phyloP scores from a whole-genome alignment of 2,113 vertebrate species.

The Tor tambroides region DNA sequence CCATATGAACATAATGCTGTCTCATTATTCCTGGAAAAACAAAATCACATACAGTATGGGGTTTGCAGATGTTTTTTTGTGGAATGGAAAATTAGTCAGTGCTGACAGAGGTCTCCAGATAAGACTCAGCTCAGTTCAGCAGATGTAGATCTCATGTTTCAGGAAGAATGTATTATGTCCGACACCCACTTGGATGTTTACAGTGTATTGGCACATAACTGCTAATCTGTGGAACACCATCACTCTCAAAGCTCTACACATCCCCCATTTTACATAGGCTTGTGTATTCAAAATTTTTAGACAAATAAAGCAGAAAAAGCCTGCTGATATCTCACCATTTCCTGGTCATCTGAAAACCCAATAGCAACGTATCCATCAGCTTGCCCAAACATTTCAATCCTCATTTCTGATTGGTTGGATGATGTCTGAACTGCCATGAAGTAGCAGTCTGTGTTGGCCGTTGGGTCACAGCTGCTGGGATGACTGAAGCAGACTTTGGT shows the following conservation, averaged over 20 bases:
- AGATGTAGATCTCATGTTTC: neutral
- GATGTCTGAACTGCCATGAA: slow-evolving; percentile 70
- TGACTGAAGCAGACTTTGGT: slow-evolving; percentile 75
- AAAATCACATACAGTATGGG: neutral
- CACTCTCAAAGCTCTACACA: neutral
- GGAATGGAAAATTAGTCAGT: neutral
- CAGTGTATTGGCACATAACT: neutral
- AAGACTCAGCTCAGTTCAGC: neutral
- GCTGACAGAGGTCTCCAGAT: neutral
- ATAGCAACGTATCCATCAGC: slow-evolving; percentile 74
- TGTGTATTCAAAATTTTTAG: neutral
- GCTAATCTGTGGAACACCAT: neutral
- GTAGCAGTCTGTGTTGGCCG: slow-evolving; percentile 60
- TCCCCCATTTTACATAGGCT: neutral
- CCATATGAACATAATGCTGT: neutral
- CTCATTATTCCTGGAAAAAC: neutral
- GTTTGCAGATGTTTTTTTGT: neutral
- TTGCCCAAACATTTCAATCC: slow-evolving; percentile 59
- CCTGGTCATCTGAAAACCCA: slow-evolving; percentile 77
- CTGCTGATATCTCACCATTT: slow-evolving; percentile 70
- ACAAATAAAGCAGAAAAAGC: neutral
- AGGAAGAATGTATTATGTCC: neutral
- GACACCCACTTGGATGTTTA: neutral
- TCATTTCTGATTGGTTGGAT: neutral
- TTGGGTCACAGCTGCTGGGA: slow-evolving; percentile 70